Evolutionary conservation across 2,113 vertebrate species (phyloP).

Genomic region (Urocitellus parryii): DNA sequence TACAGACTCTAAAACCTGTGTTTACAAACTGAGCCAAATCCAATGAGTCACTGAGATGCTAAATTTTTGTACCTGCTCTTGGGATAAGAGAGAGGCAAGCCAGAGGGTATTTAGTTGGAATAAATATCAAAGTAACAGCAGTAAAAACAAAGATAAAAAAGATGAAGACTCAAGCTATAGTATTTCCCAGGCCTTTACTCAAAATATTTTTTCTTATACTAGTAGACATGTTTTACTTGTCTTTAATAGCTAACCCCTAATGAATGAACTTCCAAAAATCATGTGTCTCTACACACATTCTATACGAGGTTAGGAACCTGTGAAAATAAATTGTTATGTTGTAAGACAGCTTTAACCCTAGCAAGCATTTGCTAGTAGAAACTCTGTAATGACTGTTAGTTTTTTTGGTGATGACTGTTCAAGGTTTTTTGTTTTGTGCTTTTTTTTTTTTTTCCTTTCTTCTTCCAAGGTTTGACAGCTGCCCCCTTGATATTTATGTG

Average conservation of each 20-base stretch:
- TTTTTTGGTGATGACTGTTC: slow-evolving; percentile 73
- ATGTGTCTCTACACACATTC: background rate
- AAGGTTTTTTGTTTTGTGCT: background rate
- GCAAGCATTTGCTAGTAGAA: slow-evolving; percentile 58
- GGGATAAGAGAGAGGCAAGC: background rate
- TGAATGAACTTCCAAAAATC: slow-evolving; percentile 8
- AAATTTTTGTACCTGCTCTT: background rate
- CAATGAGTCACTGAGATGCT: background rate
- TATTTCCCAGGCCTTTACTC: background rate
- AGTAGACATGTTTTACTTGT: background rate
- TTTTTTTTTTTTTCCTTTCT: too few species aligned
- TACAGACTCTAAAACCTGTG: background rate
- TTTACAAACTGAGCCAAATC: background rate
- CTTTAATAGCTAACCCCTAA: background rate
- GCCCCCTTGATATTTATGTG: slow-evolving; percentile 64
- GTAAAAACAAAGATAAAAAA: background rate
- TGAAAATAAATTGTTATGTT: background rate
- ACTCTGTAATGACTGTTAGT: slow-evolving; percentile 51
- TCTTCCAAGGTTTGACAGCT: slow-evolving; percentile 34
- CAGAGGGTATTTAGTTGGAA: background rate
- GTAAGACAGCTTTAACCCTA: slow-evolving; percentile 60
- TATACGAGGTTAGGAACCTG: slow-evolving; percentile 42
- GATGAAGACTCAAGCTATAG: background rate
- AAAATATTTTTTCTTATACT: slow-evolving; percentile 10
- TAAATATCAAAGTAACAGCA: background rate